Conservation (phyloP, 1,140 invertebrate species). For the Aethina tumida region DNA sequence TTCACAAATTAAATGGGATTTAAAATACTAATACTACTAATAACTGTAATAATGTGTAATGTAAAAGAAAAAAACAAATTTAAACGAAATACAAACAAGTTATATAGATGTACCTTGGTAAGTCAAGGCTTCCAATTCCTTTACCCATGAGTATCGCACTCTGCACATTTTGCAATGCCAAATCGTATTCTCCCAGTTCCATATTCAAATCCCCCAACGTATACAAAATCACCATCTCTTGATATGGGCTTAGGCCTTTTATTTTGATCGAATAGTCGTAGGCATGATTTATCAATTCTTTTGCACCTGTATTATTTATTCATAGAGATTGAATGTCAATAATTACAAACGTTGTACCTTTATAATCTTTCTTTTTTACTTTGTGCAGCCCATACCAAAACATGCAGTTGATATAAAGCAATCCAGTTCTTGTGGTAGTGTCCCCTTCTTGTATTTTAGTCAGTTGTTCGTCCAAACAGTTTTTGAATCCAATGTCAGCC, state of each 20-base stretch:
- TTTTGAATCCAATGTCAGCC: slow-evolving; percentile 31
- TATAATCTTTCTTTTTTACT: slow-evolving; percentile 24
- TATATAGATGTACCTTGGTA: too few species aligned
- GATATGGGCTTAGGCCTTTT: slow-evolving; percentile 29
- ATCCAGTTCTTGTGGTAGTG: slow-evolving; percentile 28
- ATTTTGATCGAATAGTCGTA: slow-evolving; percentile 31
- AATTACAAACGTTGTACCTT: too few species aligned
- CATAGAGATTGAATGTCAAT: too few species aligned
- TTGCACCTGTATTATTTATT: slow-evolving; percentile 25
- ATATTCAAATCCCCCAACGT: slow-evolving; percentile 31
- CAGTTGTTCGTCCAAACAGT: slow-evolving; percentile 31
- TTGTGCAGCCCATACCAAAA: slow-evolving; percentile 35
- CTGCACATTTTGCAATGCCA: slow-evolving; percentile 29
- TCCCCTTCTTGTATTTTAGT: slow-evolving; percentile 28
- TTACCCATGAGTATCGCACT: slow-evolving; percentile 31
- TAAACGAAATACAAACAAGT: too few species aligned
- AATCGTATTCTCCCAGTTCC: slow-evolving; percentile 26
- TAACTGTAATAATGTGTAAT: too few species aligned
- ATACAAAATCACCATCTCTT: slow-evolving; percentile 33
- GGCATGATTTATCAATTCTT: slow-evolving; percentile 26
- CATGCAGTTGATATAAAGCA: slow-evolving; percentile 31
- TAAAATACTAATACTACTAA: too few species aligned
- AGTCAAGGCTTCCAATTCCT: slow-evolving; percentile 30
- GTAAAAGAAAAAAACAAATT: too few species aligned
- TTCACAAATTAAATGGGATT: too few species aligned